Percentiles rank a stretch among this genome's conserved stretches.
phyloP scores from a whole-genome alignment of 2,113 vertebrate genomes.

The Haplochromis vanheusdeni region DNA sequence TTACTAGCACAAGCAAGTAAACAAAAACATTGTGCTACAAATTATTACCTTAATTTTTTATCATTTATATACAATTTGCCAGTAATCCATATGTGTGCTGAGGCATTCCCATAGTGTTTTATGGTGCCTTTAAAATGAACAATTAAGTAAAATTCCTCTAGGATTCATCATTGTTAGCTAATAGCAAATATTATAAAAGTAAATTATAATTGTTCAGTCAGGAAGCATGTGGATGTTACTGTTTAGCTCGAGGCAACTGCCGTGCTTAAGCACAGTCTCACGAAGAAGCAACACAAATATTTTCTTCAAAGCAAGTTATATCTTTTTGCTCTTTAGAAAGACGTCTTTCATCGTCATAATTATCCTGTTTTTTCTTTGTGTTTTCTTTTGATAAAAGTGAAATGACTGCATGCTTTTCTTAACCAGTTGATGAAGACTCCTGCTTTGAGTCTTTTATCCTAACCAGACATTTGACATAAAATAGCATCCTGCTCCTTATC shows the following conservation, averaged over 20 bases:
- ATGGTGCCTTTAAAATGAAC: not conserved
- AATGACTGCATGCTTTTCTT: not conserved
- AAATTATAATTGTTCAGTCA: not conserved
- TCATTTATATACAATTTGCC: not conserved
- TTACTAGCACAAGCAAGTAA: not conserved
- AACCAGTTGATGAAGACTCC: not conserved
- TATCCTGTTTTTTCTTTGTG: not conserved
- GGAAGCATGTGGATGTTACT: not conserved
- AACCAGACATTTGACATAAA: constrained; percentile 39
- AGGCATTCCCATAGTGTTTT: not conserved
- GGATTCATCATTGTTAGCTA: not conserved
- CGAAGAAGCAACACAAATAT: not conserved
- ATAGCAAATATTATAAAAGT: not conserved
- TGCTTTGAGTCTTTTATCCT: not conserved
- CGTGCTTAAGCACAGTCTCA: not conserved
- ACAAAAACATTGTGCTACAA: not conserved
- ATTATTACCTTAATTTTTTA: not conserved
- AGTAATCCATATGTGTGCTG: not conserved
- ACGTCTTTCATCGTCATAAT: not conserved
- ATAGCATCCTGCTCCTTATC: constrained; percentile 3
- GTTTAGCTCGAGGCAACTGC: not conserved
- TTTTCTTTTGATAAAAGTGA: not conserved
- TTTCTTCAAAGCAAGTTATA: not conserved
- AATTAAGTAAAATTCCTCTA: not conserved
- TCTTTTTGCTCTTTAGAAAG: not conserved